These are phyloP conservation scores for Hephaestus fuliginosus DNA, from an alignment of 2,797 vertebrate genomes.

Conservation along the genomic window DNA sequence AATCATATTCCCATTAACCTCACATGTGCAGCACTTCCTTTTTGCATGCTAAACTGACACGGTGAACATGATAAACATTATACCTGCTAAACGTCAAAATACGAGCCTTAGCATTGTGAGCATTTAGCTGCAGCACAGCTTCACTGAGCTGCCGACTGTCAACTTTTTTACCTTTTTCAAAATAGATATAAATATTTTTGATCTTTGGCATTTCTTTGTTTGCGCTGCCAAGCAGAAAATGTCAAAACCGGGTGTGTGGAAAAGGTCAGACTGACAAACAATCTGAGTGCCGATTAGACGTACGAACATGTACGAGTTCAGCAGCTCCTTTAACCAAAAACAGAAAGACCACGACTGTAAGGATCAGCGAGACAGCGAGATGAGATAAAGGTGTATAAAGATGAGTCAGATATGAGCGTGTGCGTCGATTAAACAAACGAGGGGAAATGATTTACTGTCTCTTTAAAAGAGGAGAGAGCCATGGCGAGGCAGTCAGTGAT, in stretches of 20 bases:
- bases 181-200: not conserved
- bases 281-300: not conserved
- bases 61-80: not conserved
- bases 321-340: not conserved
- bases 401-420: not conserved
- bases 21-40: too few species aligned
- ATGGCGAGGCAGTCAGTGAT: conserved; percentile 29
- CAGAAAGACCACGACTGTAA: not conserved
- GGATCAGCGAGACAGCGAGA: not conserved
- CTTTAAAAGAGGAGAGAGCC: conserved; percentile 46
- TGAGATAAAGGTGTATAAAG: not conserved
- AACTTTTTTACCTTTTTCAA: not conserved
- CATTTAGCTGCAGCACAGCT: not conserved
- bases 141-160: not conserved
- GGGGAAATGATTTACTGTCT: not conserved
- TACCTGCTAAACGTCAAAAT: too few species aligned
- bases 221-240: not conserved
- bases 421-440: not conserved
- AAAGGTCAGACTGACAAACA: conserved; percentile 25
- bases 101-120: not conserved
- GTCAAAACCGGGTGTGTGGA: not conserved
- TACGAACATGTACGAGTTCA: not conserved
- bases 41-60: not conserved
- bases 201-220: not conserved
- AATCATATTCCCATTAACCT: too few species aligned